Percentiles rank a stretch among this genome's conserved stretches.
Conservation (phyloP, 37 sponge, comb jelly and placozoan genomes). For the Bolinopsis microptera region DNA sequence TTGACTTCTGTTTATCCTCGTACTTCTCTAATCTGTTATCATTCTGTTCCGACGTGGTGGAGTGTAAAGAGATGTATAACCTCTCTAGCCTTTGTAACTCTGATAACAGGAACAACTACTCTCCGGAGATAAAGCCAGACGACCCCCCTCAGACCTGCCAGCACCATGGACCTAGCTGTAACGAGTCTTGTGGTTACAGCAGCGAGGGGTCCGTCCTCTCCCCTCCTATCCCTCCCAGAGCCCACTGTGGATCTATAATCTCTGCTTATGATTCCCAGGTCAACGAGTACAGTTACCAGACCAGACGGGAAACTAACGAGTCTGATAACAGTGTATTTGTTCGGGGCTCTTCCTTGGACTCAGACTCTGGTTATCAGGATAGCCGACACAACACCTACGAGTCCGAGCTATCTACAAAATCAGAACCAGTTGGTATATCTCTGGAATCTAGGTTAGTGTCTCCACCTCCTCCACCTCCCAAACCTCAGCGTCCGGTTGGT, state of each 20-base stretch:
- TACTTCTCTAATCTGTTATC: not conserved
- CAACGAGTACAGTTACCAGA: not conserved
- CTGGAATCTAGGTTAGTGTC: constrained; percentile 3
- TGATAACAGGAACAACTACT: not conserved
- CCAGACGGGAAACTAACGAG: not conserved
- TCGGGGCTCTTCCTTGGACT: not conserved
- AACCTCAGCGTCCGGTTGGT: constrained; percentile 53
- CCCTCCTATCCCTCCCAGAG: not conserved
- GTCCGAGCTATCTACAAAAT: constrained; percentile 16
- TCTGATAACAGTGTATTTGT: not conserved
- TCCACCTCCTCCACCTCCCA: constrained; percentile 40
- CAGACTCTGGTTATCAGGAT: not conserved
- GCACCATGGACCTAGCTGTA: not conserved
- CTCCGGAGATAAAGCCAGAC: not conserved
- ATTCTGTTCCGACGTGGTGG: constrained; percentile 47
- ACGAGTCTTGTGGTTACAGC: constrained; percentile 17
- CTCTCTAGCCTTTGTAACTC: not conserved
- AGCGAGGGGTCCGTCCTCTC: not conserved
- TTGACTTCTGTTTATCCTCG: constrained; percentile 42
- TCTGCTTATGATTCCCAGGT: not conserved
- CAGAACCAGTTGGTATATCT: constrained; percentile 2
- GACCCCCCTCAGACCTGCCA: not conserved
- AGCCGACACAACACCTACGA: constrained; percentile 4
- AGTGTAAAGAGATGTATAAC: constrained; percentile 49
- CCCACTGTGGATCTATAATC: not conserved